Conservation (phyloP, 2,113 vertebrate genomes). For the Thamnaconus septentrionalis region DNA sequence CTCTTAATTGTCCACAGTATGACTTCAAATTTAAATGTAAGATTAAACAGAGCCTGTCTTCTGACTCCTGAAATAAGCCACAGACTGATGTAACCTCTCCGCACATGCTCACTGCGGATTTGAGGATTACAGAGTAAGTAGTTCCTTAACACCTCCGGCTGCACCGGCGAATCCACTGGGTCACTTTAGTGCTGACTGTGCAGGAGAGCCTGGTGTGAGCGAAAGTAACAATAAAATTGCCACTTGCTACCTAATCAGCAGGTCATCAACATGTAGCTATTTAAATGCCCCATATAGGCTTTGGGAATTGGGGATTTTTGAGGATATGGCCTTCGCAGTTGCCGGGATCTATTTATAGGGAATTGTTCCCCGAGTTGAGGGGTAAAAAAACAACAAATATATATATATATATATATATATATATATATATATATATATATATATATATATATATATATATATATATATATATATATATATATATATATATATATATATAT, state of each 20-base stretch:
- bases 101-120: slow-evolving; percentile 13
- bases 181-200: no score
- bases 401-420: no score
- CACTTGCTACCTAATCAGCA: neutral
- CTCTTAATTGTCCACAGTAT: neutral
- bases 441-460: no score
- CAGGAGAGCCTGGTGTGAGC: no score
- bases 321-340: slow-evolving; percentile 1
- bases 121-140: slow-evolving; percentile 10
- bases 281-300: neutral
- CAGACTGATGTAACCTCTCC: slow-evolving; percentile 2
- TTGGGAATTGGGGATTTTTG: slow-evolving; percentile 8
- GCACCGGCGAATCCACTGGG: no score
- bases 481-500: no score
- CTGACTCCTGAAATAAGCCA: neutral
- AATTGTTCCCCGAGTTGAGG: slow-evolving; percentile 15
- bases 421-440: no score
- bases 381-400: no score
- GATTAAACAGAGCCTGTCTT: neutral
- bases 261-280: neutral
- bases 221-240: no score
- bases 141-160: slow-evolving; percentile 4
- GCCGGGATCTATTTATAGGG: slow-evolving; percentile 16
- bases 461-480: no score
- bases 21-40: slow-evolving; percentile 9